Evolutionary conservation across 37 sponge, comb jelly and placozoan genomes (phyloP).

Genomic region (Geodia barretti): DNA sequence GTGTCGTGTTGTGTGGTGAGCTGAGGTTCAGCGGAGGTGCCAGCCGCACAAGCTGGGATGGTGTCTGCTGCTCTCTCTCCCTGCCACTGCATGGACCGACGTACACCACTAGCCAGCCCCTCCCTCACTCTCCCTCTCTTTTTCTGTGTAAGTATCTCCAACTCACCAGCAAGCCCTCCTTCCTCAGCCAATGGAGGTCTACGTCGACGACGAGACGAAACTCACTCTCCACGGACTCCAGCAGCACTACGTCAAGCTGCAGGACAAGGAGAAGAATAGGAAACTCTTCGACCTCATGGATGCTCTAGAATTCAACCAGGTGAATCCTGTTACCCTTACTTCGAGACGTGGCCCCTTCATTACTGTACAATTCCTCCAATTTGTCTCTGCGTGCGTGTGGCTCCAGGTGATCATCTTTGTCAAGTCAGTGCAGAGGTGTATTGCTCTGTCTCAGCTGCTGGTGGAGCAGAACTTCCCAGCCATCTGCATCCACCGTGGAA

Average conservation of each 20-base stretch:
- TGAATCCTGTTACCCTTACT: not conserved
- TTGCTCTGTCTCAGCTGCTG: slow-evolving; percentile 89
- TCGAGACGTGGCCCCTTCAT: not conserved
- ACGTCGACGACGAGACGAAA: slow-evolving; percentile 70
- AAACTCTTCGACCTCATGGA: slow-evolving; percentile 97
- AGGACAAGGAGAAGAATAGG: slow-evolving; percentile 97
- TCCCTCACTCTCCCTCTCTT: not conserved
- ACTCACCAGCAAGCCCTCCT: not conserved
- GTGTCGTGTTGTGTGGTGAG: slow-evolving; percentile 8
- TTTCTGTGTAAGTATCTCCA: not conserved
- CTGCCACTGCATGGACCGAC: not conserved
- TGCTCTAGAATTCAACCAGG: slow-evolving; percentile 97
- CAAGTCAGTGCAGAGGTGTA: slow-evolving; percentile 89
- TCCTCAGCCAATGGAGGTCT: slow-evolving; percentile 95
- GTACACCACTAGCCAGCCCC: not conserved
- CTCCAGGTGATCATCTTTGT: slow-evolving; percentile 99
- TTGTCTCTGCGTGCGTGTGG: not conserved
- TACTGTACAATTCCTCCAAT: not conserved
- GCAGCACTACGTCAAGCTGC: slow-evolving; percentile 97
- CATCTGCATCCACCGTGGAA: slow-evolving; percentile 88
- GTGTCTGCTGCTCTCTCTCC: not conserved
- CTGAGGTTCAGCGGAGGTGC: not conserved
- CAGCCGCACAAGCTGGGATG: not conserved
- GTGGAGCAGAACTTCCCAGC: slow-evolving; percentile 90
- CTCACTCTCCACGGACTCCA: slow-evolving; percentile 97